phyloP scores from a whole-genome alignment of 2,113 vertebrate species.

The Zosterops hypoxanthus region DNA sequence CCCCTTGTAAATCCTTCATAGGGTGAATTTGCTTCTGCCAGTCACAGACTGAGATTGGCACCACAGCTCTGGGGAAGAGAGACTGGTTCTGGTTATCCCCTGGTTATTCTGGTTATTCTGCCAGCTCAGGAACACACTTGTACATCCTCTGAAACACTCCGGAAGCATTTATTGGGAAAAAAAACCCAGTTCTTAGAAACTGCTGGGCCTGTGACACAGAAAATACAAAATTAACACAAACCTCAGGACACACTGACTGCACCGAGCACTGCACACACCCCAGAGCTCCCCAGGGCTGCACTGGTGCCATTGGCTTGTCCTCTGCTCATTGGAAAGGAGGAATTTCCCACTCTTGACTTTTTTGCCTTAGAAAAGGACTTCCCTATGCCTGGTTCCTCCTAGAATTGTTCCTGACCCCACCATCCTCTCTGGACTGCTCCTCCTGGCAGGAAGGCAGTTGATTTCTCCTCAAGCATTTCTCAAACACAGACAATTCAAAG shows the following conservation, averaged over 20 bases:
- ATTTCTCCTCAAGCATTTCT: neutral
- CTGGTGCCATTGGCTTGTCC: neutral
- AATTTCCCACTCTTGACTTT: neutral
- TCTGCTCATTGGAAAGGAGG: neutral
- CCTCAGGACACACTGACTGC: accelerated
- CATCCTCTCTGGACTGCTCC: neutral
- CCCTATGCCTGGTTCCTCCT: neutral
- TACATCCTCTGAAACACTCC: neutral
- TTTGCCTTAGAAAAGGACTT: neutral
- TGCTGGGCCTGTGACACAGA: neutral
- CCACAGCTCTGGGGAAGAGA: neutral
- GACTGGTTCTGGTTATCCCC: neutral
- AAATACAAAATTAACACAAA: neutral
- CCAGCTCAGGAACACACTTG: neutral
- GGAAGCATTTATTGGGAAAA: neutral
- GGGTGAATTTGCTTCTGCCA: neutral
- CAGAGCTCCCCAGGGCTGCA: neutral
- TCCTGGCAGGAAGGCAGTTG: neutral
- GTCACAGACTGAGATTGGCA: neutral
- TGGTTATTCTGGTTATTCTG: neutral
- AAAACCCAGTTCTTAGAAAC: neutral
- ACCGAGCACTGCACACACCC: neutral
- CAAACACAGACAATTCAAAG: neutral
- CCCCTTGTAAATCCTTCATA: neutral
- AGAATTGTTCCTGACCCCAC: neutral